Evolutionary conservation across 2,113 vertebrate species (phyloP).

Genomic region (Pelecanus crispus): DNA sequence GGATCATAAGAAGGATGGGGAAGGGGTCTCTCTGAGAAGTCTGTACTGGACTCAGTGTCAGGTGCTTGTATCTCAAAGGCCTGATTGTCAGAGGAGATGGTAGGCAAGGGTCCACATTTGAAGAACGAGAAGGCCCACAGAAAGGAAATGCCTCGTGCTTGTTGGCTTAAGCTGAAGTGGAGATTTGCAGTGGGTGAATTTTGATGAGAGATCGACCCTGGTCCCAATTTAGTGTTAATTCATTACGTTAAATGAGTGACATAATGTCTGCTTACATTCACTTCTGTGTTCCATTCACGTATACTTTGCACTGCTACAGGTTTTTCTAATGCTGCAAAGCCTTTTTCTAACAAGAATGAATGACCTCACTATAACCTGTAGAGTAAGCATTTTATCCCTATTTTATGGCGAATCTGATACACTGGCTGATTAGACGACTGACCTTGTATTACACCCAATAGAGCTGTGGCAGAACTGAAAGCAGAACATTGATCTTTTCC

Average conservation of each 20-base stretch:
- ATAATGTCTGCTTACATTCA: background rate
- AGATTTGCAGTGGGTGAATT: background rate
- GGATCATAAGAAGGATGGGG: background rate
- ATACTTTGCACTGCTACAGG: background rate
- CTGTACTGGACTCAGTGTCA: background rate
- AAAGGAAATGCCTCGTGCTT: background rate
- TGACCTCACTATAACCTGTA: background rate
- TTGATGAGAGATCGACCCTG: background rate
- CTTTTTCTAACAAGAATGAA: background rate
- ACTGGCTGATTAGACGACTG: background rate
- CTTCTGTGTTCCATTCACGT: background rate
- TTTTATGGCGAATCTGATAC: background rate
- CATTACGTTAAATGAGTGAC: background rate
- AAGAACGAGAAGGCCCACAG: background rate
- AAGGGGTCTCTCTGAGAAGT: background rate
- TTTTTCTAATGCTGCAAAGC: background rate
- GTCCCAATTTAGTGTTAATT: background rate
- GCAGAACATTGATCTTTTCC: background rate
- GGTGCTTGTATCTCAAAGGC: background rate
- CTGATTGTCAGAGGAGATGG: background rate
- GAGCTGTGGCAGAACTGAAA: background rate
- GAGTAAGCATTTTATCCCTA: background rate
- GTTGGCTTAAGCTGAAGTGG: background rate
- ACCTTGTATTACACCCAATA: background rate
- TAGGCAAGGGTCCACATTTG: background rate